These are phyloP conservation scores for Conopomorpha cramerella DNA, from an alignment of 1,140 invertebrate species.

Conservation along the genomic window DNA sequence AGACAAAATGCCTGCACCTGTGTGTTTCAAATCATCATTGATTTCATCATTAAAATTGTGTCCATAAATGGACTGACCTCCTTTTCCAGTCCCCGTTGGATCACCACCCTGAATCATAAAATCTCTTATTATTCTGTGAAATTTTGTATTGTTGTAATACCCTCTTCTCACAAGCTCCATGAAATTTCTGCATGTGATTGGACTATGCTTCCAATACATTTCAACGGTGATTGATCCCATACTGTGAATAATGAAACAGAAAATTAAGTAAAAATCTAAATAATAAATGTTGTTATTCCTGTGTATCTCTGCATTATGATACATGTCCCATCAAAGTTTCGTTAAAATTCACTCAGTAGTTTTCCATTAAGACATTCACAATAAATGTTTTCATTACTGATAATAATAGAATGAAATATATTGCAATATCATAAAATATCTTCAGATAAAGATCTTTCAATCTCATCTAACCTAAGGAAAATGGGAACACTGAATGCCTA, in stretches of 20 bases:
- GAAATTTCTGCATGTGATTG: conserved; percentile 95
- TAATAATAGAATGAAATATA: too few relatives aligned
- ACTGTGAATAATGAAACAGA: conserved; percentile 66
- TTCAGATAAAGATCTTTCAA: too few relatives aligned
- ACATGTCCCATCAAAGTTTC: too few relatives aligned
- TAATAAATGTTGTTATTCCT: conserved; percentile 2
- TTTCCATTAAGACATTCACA: too few relatives aligned
- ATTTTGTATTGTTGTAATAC: conserved; percentile 96
- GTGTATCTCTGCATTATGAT: too few relatives aligned
- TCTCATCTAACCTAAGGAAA: too few relatives aligned
- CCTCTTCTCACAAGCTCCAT: conserved; percentile 89
- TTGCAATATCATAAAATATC: too few relatives aligned
- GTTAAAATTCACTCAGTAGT: too few relatives aligned
- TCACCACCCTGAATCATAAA: conserved; percentile 98
- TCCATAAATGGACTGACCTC: conserved; percentile 96
- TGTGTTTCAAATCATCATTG: conserved; percentile 91
- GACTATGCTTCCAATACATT: conserved; percentile 97
- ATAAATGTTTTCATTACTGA: too few relatives aligned
- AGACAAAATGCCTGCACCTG: conserved; percentile 74
- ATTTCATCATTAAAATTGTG: conserved; percentile 96
- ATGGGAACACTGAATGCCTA: too few relatives aligned
- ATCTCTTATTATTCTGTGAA: conserved; percentile 94
- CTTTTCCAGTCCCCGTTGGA: conserved; percentile 93
- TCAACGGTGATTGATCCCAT: conserved; percentile 93
- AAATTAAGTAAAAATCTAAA: conserved; percentile 5